Base-by-base conservation (phyloP, 2,888 invertebrate genomes). In the Chrysolina haemoptera region DNA sequence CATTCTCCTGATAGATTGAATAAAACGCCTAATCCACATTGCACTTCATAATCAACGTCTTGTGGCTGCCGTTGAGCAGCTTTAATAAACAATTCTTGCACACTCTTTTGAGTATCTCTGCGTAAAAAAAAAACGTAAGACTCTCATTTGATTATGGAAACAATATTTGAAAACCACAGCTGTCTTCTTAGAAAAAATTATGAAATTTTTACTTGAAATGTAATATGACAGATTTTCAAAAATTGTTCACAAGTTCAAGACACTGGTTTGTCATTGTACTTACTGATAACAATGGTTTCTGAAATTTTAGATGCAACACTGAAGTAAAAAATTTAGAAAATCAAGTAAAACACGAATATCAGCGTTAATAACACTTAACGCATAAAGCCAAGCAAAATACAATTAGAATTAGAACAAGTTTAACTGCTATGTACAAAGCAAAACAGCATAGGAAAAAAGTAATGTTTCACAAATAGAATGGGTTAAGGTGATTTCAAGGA, bases 1-100 rank as follows among this genome's bases (percentile, higher is more conserved):
- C 95, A 98, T 85, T 99, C 98, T 22, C 95, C 95, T 53, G 95
- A 95, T 53, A 99, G 91, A 88, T 98, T 98, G 85, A 98, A 98
- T 48, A 99, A 90, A 16, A 99, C 97, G 3, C 98, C 98, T 16
- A 99, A 90, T 64, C 97, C 98, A 89, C 95, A 95, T 88, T 98
- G 98, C 9, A 98, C 93, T 88, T 98, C 96, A 22, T 96, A 91
- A 88, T 98, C 98, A 73, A 96, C 91, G 84, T 91, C 89, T 22
- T 88, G 86, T 0, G 95, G 94, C 84, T 93, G 92, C 84, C 93
- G 88, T 83, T 96, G 93, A 11, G 96, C 97, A 55, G 96, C 95
- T 87, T 91, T 91, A 69, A 96, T 89, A 85, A 93, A 97, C 78
- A 95, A 87, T 78, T 93, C 91, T 87, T 94, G 94, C 0, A 96